Percentiles rank a stretch among this genome's conserved stretches.
Evolutionary conservation across 2,113 vertebrate genomes (phyloP).

Genomic region (Bubalus kerabau): DNA sequence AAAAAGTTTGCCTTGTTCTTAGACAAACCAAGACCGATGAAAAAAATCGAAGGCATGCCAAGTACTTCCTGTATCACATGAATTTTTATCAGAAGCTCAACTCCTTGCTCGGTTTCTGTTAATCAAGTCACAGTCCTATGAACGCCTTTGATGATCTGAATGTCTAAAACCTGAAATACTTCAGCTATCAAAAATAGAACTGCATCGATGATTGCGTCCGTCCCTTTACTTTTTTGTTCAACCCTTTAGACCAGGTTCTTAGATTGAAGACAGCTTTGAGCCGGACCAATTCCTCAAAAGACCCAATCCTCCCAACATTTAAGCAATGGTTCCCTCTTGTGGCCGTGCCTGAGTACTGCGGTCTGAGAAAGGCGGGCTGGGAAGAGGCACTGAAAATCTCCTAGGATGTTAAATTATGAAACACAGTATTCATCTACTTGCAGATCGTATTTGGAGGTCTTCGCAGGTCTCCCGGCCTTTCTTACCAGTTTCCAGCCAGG

Average conservation of each 20-base stretch:
- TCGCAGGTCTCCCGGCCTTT: not conserved
- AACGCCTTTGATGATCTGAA: constrained; percentile 55
- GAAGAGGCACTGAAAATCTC: not conserved
- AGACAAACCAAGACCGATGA: not conserved
- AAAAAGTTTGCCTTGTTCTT: constrained; percentile 59
- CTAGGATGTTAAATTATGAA: not conserved
- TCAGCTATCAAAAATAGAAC: constrained; percentile 65
- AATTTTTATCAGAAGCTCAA: constrained; percentile 23
- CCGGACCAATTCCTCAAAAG: not conserved
- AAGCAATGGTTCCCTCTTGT: constrained; percentile 84
- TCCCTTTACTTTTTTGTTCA: constrained; percentile 74
- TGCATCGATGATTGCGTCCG: constrained; percentile 38
- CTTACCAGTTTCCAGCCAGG: not conserved
- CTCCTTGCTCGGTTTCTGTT: constrained; percentile 33
- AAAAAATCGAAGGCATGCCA: not conserved
- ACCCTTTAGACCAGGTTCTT: constrained; percentile 71
- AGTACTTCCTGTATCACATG: not conserved
- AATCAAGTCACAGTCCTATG: not conserved
- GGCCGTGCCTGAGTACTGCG: constrained; percentile 45
- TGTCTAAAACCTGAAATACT: constrained; percentile 67
- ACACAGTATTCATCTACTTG: not conserved
- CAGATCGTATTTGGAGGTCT: not conserved
- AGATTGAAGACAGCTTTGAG: constrained; percentile 54
- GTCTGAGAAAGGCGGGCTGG: not conserved
- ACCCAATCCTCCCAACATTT: constrained; percentile 71